Evolutionary conservation across 2,113 vertebrate species (phyloP), one percentile per base, ranked within the genome.

Genomic region (Platanista minor): DNA sequence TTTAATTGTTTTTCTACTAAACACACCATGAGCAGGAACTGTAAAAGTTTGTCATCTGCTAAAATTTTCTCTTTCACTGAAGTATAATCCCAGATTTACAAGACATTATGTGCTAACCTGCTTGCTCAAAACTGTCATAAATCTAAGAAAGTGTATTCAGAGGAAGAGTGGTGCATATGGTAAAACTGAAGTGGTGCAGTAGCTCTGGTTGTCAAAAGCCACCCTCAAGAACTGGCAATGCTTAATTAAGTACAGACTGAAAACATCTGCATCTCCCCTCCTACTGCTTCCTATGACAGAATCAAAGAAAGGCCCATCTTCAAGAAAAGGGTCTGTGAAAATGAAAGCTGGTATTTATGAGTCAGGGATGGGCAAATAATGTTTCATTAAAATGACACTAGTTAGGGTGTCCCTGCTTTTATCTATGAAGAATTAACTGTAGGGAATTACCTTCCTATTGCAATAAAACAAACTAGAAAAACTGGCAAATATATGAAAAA

Each of bases 1-100:
- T 67, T 93, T 85, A 41, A 62, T 72, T 85, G 31, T 78, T 91
- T 84, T 80, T 86, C 43, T 90, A 62, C 29, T 82, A 95, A 91
- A 61, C 33, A 71, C 18, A 57, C 8, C 49, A 75, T 69, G 36
- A 95, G 86, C 5, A 82, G 54, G 8, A 94, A 71, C 59, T 71
- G 25, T 82, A 75, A 91, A 92, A 87, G 1, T 75, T 67, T 86
- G 41, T 77, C 52, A 77, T 90, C 72, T 89, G 49, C 21, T 69
- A 85, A 92, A 81, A 52, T 75, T 75, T 39, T 43, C 41, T 52
- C n/a, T 88, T 94, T 74, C 13, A 23, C 27, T 71, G 39, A 90
- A 46, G 5, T 49, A 17, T 62, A 57, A 59, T 57, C 33, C 31
- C 25, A 43, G 46, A 36, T 36, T 94, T 81, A 49, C 4, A 77